Evolutionary conservation across 2,113 vertebrate species (phyloP).

Genomic region (Python bivittatus): DNA sequence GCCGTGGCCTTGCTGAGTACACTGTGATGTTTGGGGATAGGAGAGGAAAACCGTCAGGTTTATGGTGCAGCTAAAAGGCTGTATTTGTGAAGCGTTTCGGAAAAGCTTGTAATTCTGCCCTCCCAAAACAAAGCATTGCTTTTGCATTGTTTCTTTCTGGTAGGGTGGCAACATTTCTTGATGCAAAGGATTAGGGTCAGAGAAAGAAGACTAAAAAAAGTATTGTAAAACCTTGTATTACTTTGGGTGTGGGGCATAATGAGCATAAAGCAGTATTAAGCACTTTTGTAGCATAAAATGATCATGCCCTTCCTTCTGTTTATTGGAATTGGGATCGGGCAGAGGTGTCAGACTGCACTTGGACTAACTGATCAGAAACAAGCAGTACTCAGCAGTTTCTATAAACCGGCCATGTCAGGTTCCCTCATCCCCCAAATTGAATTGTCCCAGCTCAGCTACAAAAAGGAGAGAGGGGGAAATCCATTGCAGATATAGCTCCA

Average conservation of each 20-base stretch:
- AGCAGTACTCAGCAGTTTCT: too few relatives aligned
- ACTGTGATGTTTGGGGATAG: not conserved
- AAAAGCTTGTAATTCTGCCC: not conserved
- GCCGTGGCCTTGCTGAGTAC: not conserved
- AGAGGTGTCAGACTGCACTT: not conserved
- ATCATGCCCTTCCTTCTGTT: not conserved
- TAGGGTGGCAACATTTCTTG: not conserved
- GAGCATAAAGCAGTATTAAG: not conserved
- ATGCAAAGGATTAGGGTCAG: not conserved
- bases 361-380: not conserved
- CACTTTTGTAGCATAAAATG: not conserved
- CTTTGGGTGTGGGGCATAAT: not conserved
- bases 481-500: constrained; percentile 22
- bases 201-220: not conserved
- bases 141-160: not conserved
- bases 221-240: not conserved
- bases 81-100: not conserved
- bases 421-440: not conserved
- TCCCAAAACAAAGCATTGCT: not conserved
- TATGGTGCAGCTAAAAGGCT: not conserved
- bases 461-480: not conserved
- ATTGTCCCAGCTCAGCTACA: not conserved
- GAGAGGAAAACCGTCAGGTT: not conserved
- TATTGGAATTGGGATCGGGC: not conserved
- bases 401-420: not conserved